A percentile compares a stretch with the other conserved stretches of the same genome.
Conservation (phyloP, 1,140 invertebrate species). For the Chlorops oryzae region DNA sequence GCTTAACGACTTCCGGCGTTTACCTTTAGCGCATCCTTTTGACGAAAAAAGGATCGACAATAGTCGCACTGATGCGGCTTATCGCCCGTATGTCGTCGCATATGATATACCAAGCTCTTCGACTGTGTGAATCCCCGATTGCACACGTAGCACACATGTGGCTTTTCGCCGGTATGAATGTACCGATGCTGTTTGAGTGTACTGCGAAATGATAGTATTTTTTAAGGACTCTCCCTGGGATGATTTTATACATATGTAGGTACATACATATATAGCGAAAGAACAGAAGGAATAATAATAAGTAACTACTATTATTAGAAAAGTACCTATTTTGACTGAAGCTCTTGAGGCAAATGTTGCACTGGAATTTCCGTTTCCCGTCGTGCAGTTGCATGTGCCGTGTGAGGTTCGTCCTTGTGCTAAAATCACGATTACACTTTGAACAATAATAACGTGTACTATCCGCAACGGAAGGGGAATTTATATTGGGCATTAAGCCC, state of each 20-base stretch:
- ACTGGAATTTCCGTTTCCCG: slow-evolving; percentile 55
- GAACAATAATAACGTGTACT: slow-evolving; percentile 45
- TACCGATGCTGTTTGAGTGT: slow-evolving; percentile 49
- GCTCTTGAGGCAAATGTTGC: slow-evolving; percentile 57
- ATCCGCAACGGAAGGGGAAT: neutral
- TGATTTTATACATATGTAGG: no score
- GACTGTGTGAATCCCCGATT: slow-evolving; percentile 34
- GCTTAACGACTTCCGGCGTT: neutral
- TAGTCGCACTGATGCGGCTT: slow-evolving; percentile 48
- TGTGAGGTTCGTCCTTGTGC: slow-evolving; percentile 54
- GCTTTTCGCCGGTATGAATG: slow-evolving; percentile 37
- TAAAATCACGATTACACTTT: slow-evolving; percentile 55
- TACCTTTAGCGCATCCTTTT: slow-evolving; percentile 23
- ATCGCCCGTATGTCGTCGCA: slow-evolving; percentile 39
- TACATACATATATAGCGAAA: no score
- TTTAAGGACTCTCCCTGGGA: no score
- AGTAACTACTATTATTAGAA: no score
- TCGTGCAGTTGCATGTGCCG: slow-evolving; percentile 60
- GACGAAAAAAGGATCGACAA: slow-evolving; percentile 31
- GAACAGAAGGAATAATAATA: no score
- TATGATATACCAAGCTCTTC: slow-evolving; percentile 22
- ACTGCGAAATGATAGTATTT: no score
- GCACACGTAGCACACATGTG: slow-evolving; percentile 36
- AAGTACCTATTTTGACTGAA: slow-evolving; percentile 57
- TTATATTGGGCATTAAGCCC: neutral